phyloP scores from a whole-genome alignment of 2,113 vertebrate species.

The Carlito syrichta region DNA sequence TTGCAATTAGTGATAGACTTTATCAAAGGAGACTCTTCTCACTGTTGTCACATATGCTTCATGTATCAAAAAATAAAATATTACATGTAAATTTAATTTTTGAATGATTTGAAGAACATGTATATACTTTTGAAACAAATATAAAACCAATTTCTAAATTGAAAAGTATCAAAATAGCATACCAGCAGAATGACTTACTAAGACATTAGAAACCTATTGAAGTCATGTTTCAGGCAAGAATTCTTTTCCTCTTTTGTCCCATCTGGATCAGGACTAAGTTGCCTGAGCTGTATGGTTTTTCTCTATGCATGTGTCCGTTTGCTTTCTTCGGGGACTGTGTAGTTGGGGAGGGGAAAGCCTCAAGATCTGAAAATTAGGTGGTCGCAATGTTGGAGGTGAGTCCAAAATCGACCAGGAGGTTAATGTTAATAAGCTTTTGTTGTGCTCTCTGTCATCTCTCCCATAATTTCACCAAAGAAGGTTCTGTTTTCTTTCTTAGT shows the following conservation, averaged over 20 bases:
- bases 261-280: neutral
- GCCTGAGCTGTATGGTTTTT: neutral
- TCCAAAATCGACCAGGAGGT: conserved; percentile 33
- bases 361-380: neutral
- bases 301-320: neutral
- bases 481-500: conserved; percentile 62
- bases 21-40: neutral
- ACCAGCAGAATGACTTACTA: neutral
- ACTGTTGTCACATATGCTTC: neutral
- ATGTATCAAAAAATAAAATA: neutral
- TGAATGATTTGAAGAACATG: neutral
- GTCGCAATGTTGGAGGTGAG: conserved; percentile 18
- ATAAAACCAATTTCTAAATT: neutral
- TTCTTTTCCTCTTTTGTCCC: neutral
- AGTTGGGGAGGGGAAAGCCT: neutral
- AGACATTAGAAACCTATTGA: neutral
- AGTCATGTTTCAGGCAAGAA: neutral
- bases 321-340: neutral
- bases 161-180: neutral
- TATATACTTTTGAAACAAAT: neutral
- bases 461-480: conserved; percentile 9
- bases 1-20: neutral
- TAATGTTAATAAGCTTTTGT: conserved; percentile 60
- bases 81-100: neutral
- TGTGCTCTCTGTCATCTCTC: conserved; percentile 50